A percentile compares a stretch with the other conserved stretches of the same genome.
Conservation (phyloP, 1,140 invertebrate species). For the Melipona quadrifasciata region DNA sequence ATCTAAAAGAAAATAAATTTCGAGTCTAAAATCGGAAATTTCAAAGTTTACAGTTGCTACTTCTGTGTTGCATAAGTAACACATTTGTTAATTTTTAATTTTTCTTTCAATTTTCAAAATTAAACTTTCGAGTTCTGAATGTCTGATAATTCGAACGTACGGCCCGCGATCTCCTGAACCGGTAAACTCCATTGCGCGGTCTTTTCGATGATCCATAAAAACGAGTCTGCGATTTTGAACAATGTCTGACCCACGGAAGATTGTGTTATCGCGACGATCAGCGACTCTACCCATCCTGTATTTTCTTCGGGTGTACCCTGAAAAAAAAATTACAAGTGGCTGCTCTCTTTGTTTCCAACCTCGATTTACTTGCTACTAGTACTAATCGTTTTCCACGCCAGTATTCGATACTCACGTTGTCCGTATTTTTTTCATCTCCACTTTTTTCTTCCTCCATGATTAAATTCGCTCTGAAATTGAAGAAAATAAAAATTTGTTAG, state of each 20-base stretch:
- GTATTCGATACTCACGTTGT: not conserved
- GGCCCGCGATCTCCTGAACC: slow-evolving; percentile 38
- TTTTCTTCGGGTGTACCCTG: slow-evolving; percentile 23
- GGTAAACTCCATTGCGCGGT: slow-evolving; percentile 84
- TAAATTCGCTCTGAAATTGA: slow-evolving; percentile 1
- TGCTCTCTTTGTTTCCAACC: not conserved
- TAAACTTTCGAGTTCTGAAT: not conserved
- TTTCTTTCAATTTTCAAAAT: too few species aligned
- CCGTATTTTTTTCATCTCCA: not conserved
- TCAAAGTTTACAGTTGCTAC: too few species aligned
- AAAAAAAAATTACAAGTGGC: not conserved
- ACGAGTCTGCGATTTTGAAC: slow-evolving; percentile 79
- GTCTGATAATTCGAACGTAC: not conserved
- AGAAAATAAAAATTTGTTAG: not conserved
- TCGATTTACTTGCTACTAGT: not conserved
- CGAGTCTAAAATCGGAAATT: too few species aligned
- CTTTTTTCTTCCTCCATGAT: slow-evolving; percentile 9
- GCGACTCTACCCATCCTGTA: slow-evolving; percentile 35
- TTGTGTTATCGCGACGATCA: slow-evolving; percentile 62
- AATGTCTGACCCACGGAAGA: slow-evolving; percentile 78
- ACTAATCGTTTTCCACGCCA: not conserved
- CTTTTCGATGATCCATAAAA: slow-evolving; percentile 82
- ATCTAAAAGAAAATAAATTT: too few species aligned
- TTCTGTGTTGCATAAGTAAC: too few species aligned
- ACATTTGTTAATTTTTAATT: too few species aligned